phyloP scores from a whole-genome alignment of 1,140 invertebrate species.

The Bombus cullumanus region DNA sequence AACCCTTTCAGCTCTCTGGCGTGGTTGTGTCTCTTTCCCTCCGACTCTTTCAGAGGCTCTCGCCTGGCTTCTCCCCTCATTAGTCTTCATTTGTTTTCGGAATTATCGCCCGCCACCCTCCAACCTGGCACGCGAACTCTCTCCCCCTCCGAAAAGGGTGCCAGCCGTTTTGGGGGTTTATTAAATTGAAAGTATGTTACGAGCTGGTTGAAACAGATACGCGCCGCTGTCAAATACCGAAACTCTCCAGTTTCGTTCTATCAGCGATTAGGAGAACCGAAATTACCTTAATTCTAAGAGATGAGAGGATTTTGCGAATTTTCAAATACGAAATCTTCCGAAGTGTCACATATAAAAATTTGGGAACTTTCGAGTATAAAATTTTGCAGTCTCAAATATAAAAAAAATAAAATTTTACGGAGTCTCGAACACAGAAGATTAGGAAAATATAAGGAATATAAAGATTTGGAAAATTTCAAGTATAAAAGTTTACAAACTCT shows the following conservation, averaged over 20 bases:
- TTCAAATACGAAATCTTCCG: neutral
- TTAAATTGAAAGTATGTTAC: conserved; percentile 82
- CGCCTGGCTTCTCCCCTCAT: conserved; percentile 78
- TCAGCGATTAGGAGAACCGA: neutral
- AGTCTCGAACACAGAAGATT: no score
- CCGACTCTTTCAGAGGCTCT: conserved; percentile 67
- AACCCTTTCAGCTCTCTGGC: conserved; percentile 76
- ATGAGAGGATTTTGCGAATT: neutral
- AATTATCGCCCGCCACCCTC: conserved; percentile 80
- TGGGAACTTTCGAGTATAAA: neutral
- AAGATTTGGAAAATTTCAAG: neutral
- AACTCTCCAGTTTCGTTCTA: neutral
- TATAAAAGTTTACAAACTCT: neutral
- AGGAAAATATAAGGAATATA: neutral
- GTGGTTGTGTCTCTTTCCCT: conserved; percentile 66
- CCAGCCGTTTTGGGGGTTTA: conserved; percentile 76
- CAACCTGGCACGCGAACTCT: conserved; percentile 72
- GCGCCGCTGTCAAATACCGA: conserved; percentile 27
- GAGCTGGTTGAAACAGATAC: conserved; percentile 44
- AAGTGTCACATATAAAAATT: neutral
- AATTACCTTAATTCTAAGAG: neutral
- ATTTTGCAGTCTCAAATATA: neutral
- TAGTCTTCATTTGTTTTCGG: conserved; percentile 84
- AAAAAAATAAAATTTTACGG: no score
- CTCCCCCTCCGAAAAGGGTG: conserved; percentile 54